Base-by-base conservation (phyloP, 2,113 vertebrate genomes). In the Chrysochloris asiatica region DNA sequence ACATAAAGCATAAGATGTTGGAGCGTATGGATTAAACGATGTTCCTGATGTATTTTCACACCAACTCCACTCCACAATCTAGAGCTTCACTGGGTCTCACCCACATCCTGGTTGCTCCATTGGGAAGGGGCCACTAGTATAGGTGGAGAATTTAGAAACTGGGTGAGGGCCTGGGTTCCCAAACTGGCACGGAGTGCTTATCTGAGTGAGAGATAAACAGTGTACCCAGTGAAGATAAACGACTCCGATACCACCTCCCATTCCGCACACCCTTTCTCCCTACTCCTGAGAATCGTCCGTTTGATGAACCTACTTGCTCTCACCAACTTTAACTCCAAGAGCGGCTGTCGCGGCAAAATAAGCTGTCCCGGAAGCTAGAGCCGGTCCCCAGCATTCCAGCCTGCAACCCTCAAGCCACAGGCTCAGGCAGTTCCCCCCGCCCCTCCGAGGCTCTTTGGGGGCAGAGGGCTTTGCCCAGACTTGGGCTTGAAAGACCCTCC, bases 291-390 rank as follows among this genome's bases (percentile, higher is more conserved):
- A 61, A 73, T 73, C 75, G 17, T 38, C 61, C 45, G 26, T 71
- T 63, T 28, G 78, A 82, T 82, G 69, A 84, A 82, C 89, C 75
- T 59, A 48, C 48, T 69, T 56, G 67, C 85, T 82, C 52, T 16
- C 45, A 75, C 77, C 14, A 83, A 95, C 52, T 82, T 93, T 88
- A 83, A 83, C 59, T 90, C 50, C 43, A 71, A 87, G 61, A 17
- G 41, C 72, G 85, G 71, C 82, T 78, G 91, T 76, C 89, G 87
- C 63, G 4, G 19, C 0, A 24, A 84, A 85, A 86, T 92, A 94
- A 91, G 90, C 83, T 56, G 86, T 82, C 69, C 69, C 52, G 54
- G 93, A 95, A 94, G 81, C 52, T 48, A 10, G 59, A 61, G 38
- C 47, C n/a, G 24, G 24, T 75, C 78, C 69, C 24, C 61, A 59